These are phyloP conservation scores for Schlechtendalia chinensis DNA, from an alignment of 1,140 invertebrate genomes.

Conservation along the genomic window DNA sequence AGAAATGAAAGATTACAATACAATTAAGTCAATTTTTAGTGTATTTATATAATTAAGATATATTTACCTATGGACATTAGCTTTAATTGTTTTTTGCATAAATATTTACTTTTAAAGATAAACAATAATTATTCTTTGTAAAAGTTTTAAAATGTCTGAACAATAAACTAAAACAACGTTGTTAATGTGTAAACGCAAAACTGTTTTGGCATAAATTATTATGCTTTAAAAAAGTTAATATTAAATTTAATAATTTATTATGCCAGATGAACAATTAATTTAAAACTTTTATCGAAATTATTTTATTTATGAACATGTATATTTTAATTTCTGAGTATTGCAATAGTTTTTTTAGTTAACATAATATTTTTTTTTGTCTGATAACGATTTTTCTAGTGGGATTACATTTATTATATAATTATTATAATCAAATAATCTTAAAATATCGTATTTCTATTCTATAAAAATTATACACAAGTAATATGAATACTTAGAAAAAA, in stretches of 20 bases:
- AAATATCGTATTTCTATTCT: no score
- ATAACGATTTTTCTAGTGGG: no score
- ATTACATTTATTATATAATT: no score
- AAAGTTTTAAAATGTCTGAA: neutral
- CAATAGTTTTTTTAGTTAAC: no score
- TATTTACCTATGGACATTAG: no score
- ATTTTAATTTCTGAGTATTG: neutral
- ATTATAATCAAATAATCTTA: no score
- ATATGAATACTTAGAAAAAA: no score
- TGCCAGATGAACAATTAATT: neutral
- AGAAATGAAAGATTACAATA: no score
- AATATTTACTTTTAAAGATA: neutral
- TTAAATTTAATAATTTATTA: constrained; percentile 17
- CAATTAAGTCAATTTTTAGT: no score
- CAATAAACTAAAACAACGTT: neutral
- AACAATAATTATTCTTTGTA: neutral
- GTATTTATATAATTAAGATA: no score
- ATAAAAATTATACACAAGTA: no score
- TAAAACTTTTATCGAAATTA: neutral
- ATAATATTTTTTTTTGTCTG: no score
- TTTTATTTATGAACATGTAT: neutral
- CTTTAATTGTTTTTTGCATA: neutral
- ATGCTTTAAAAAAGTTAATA: constrained; percentile 2
- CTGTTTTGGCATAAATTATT: neutral
- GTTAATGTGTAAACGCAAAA: neutral